Base-by-base conservation (phyloP, 2,888 invertebrate genomes). In the Falcaria lacertinaria region DNA sequence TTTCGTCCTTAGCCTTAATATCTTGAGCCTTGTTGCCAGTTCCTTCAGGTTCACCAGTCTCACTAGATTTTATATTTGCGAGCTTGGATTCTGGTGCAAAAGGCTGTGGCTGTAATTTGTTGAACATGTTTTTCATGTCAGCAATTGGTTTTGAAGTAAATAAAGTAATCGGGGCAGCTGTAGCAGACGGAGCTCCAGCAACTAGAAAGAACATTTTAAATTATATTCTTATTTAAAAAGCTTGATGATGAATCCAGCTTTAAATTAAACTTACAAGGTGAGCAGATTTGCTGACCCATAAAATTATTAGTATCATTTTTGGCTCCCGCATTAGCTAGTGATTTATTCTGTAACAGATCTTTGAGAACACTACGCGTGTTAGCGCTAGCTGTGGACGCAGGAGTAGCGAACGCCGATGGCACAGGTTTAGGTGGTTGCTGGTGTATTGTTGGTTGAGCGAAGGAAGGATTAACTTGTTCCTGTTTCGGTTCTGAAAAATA, bases 281-380 rank as follows among this genome's bases (percentile, higher is more conserved):
- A 76, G 54, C 89, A 88, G 50, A 89, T 85, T 41, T 74, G 78
- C 49, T 85, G 87, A 43, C 85, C 87, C 81, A 87, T 80, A 39
- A 88, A 89, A 0, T 67, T 69, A 44, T 76, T 85, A 0, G 57
- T 55, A 19, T 74, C 72, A 33, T 59, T 77, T 42, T 57, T 70
- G 53, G 37, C 48, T 41, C 42, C 60, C 52, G 40, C 39, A 16
- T 53, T 67, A 0, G 68, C 60, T 51, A 77, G 76, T 19, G 50
- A 51, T 44, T 78, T 78, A 22, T 57, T 80, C 45, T 77, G 74
- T 6, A 78, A 49, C 15, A 77, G 51, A 41, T 80, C 77, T 64
- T 82, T 84, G 0, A 86, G 70, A 0, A 78, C 69, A 41, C 68
- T 81, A 5, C 74, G 67, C 0, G 78, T 74, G 6, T 68, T 60